Evolutionary conservation across 2,888 invertebrate genomes (phyloP).

Genomic region (Lottia gigantea): DNA sequence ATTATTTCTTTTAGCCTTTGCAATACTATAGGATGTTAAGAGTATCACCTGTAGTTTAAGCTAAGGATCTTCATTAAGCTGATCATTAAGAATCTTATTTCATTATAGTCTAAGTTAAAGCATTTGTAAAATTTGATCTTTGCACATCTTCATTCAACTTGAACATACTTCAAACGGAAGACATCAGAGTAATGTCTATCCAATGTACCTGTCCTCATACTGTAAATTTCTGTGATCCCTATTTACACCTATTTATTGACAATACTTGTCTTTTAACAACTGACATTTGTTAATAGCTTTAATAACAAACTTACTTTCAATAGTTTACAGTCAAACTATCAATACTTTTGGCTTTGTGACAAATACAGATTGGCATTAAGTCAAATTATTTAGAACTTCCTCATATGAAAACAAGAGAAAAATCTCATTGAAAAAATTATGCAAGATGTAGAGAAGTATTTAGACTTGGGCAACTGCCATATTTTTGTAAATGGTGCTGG

Average conservation of each 20-base stretch:
- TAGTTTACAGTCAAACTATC: constrained; percentile 4
- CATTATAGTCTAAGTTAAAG: too few relatives aligned
- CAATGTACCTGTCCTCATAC: too few relatives aligned
- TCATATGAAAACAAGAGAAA: constrained; percentile 5
- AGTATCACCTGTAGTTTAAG: too few relatives aligned
- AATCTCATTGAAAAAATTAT: constrained; percentile 8
- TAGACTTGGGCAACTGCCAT: not conserved
- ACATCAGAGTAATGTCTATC: too few relatives aligned
- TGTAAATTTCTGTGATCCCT: too few relatives aligned
- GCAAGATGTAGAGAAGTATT: not conserved
- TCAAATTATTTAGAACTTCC: constrained; percentile 10
- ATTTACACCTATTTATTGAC: not conserved
- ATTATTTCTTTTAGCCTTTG: too few relatives aligned
- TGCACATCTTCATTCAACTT: too few relatives aligned
- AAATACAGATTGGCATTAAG: not conserved
- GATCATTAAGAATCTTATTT: too few relatives aligned
- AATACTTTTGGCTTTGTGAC: constrained; percentile 7
- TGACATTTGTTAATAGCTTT: constrained; percentile 5
- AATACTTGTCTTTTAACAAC: not conserved
- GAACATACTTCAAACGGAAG: too few relatives aligned
- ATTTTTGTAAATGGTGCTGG: not conserved
- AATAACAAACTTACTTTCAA: not conserved
- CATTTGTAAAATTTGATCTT: too few relatives aligned
- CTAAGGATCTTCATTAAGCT: too few relatives aligned
- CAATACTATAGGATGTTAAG: too few relatives aligned